Base-by-base conservation (phyloP, 2,888 invertebrate species). In the Corythucha ciliata region DNA sequence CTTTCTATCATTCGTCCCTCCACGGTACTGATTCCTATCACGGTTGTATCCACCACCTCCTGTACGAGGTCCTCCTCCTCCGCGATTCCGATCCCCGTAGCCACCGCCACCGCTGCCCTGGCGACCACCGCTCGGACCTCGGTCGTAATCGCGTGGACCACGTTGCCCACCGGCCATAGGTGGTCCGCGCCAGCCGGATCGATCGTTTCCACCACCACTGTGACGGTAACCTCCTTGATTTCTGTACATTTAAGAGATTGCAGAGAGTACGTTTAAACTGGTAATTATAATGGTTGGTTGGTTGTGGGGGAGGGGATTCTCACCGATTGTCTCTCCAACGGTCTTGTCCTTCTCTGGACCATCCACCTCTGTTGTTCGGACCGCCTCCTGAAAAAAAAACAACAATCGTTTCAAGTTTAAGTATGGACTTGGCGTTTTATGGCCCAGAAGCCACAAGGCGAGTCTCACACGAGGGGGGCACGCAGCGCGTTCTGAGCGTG, bases 101-200 rank as follows among this genome's bases (percentile, higher is more conserved):
- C 27, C 37, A 25, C 54, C 54, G 4, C 52, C 39, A 54, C 61
- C 60, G 49, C 62, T 57, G 53, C 48, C 32, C 10, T 56, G 42
- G 21, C 54, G 54, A 21, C 48, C 45, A 2, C 53, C 32, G 10
- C 55, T 54, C 8, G 34, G 24, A 18, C 52, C 56, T 10, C 54
- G 48, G 18, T 50, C 53, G 8, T 25, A 53, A 36, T 55, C 56
- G 16, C 61, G 59, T 27, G 58, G 52, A 44, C 62, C 63, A 24
- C 48, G 45, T 33, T 47, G 39, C 20, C 22, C 46, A 25, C 27
- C 49, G 6, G 33, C 42, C 4, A 22, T 14, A 16, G 33, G 27
- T 14, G 42, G 26, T n/a, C 51, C 51, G 6, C 51, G 51, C 44
- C 45, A 51, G 7, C 44, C 51, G 7, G 33, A 20, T 32, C 39